Conservation (phyloP, 2,888 invertebrate genomes). For the Drosophila rubida region DNA sequence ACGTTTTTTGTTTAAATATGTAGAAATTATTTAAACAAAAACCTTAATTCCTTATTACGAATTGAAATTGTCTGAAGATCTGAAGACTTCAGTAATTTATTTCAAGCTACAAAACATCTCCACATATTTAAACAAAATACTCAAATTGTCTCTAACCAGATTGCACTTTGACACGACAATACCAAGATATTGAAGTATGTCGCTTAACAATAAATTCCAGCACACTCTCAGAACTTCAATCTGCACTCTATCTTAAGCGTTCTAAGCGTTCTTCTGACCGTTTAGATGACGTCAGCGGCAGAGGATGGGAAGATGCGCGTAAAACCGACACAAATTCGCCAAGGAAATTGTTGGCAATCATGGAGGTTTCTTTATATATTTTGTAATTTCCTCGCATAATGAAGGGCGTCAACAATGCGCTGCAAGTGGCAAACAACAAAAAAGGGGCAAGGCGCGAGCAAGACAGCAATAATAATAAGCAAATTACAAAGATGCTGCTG, state of each 20-base stretch:
- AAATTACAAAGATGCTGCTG: conserved; percentile 64
- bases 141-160: too few relatives aligned
- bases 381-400: conserved; percentile 39
- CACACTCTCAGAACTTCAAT: neutral
- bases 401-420: conserved; percentile 32
- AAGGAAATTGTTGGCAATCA: conserved; percentile 36
- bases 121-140: too few relatives aligned
- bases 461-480: conserved; percentile 54
- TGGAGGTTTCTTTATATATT: conserved; percentile 27
- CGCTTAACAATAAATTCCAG: neutral
- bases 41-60: too few relatives aligned
- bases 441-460: too few relatives aligned
- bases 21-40: too few relatives aligned
- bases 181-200: neutral
- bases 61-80: too few relatives aligned
- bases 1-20: too few relatives aligned
- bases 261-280: too few relatives aligned
- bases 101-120: too few relatives aligned
- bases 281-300: neutral
- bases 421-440: conserved; percentile 22
- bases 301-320: neutral
- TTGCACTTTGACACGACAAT: neutral
- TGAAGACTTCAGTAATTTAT: too few relatives aligned
- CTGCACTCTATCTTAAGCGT: too few relatives aligned
- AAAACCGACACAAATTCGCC: conserved; percentile 9